phyloP scores from a whole-genome alignment of 2,888 invertebrate species.

The Hyposoter dolosus region DNA sequence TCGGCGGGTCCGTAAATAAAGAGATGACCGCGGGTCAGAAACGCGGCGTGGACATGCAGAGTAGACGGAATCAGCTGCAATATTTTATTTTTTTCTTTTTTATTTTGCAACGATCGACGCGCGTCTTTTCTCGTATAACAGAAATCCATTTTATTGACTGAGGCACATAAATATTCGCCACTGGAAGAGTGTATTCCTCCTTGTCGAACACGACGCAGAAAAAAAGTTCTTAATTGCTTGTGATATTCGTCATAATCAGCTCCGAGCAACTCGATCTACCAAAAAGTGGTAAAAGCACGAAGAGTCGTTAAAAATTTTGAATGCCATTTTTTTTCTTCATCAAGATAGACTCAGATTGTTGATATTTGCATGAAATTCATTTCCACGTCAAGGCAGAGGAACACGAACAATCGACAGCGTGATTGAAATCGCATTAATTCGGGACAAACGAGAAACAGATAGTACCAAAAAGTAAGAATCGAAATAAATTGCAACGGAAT shows the following conservation, averaged over 20 bases:
- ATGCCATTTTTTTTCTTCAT: neutral
- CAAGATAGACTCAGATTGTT: neutral
- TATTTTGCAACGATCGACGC: neutral
- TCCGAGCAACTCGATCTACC: neutral
- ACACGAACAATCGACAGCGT: neutral
- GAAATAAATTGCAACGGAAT: conserved; percentile 52
- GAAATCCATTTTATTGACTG: neutral
- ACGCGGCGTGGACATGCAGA: neutral
- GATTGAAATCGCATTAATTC: conserved; percentile 27
- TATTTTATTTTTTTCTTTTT: neutral
- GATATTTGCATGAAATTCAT: conserved; percentile 1
- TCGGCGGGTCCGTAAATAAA: conserved; percentile 53
- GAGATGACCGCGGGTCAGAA: conserved; percentile 16
- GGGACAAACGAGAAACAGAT: conserved; percentile 23
- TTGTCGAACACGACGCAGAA: neutral
- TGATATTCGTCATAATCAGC: neutral
- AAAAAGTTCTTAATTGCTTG: neutral
- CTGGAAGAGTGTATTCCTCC: neutral
- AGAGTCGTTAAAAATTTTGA: neutral
- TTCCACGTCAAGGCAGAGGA: neutral
- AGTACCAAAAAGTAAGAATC: conserved; percentile 25
- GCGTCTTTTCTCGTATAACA: too few species aligned
- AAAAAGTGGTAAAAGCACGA: neutral
- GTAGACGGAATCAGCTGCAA: neutral
- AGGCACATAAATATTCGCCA: neutral